A percentile compares a stretch with the other conserved stretches of the same genome.
phyloP scores from a whole-genome alignment of 2,888 invertebrate species.

The Uropetala carovei region DNA sequence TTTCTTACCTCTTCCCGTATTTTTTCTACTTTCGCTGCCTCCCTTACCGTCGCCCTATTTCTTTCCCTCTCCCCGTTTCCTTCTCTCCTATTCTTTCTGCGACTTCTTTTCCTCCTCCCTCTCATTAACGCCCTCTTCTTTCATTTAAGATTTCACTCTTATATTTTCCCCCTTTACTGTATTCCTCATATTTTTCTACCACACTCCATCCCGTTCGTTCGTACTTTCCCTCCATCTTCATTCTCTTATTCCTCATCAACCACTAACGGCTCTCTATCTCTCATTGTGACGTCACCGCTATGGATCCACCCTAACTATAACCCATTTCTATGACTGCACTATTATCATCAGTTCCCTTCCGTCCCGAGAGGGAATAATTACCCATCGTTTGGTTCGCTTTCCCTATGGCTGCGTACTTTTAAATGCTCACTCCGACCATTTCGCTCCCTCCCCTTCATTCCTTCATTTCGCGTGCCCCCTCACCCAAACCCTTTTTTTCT shows the following conservation, averaged over 20 bases:
- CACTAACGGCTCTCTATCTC: too few species aligned
- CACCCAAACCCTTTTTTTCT: not conserved
- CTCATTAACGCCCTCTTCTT: conserved; percentile 18
- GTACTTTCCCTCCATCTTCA: not conserved
- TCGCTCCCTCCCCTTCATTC: not conserved
- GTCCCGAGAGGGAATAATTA: not conserved
- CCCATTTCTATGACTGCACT: not conserved
- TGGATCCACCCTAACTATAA: too few species aligned
- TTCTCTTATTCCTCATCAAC: not conserved
- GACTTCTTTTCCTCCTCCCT: not conserved
- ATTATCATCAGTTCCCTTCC: not conserved
- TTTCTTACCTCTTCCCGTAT: too few species aligned
- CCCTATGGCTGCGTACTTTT: not conserved
- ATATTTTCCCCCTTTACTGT: not conserved
- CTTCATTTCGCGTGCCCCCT: not conserved
- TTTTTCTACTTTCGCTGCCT: not conserved
- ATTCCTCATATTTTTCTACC: not conserved
- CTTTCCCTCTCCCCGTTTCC: not conserved
- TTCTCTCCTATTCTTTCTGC: not conserved
- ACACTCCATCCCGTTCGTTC: not conserved
- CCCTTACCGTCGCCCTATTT: not conserved
- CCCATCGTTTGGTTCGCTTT: not conserved
- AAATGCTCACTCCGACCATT: not conserved
- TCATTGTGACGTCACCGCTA: too few species aligned
- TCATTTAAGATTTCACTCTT: conserved; percentile 7